Base-by-base conservation (phyloP, 2,888 invertebrate genomes). In the Diloba caeruleocephala region DNA sequence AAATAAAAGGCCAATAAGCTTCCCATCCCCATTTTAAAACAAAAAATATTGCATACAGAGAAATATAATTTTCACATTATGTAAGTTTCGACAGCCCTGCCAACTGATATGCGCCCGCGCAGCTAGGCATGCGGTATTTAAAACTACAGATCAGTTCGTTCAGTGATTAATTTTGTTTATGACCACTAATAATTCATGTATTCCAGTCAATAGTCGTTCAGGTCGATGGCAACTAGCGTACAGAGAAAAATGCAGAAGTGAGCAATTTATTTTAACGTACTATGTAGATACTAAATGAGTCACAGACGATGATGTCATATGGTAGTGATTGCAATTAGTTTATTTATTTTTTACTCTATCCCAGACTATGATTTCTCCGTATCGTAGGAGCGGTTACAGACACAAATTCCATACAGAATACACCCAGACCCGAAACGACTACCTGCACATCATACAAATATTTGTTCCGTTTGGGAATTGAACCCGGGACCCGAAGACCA, bases 111-210 rank as follows among this genome's bases (percentile, higher is more conserved):
- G 51, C 46, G 28, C 25, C 26, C 23, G 29, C 32, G 23, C 14
- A 19, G 19, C 14, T 29, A 33, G n/a, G 12, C 32, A 37, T 46
- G n/a, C 33, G 26, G 42, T 43, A 37, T 64, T 44, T 45, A 39
- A 58, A 65, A 51, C 42, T 33, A 41, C 26, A 38, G 19, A 56
- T 63, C 44, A 37, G 26, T 29, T 45, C n/a, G 29, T 26, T 2
- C 19, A 15, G 10, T 29, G 43, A 64, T 44, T 50, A 44, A 57
- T 50, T 39, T 53, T 8, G 12, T 41, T 34, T 49, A 45, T 14
- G 33, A 29, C 14, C 10, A 33, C 13, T 23, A 39, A 37, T 51
- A 51, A 44, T n/a, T 51, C 50, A 51, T 37, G 7, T 41, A 28
- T 34, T 33, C 14, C 13, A 41, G 29, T 26, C 2, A 10, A 38